Evolutionary conservation across 2,888 invertebrate genomes (phyloP), one percentile per base, ranked within the genome.

Genomic region (Campoplex capitator): DNA sequence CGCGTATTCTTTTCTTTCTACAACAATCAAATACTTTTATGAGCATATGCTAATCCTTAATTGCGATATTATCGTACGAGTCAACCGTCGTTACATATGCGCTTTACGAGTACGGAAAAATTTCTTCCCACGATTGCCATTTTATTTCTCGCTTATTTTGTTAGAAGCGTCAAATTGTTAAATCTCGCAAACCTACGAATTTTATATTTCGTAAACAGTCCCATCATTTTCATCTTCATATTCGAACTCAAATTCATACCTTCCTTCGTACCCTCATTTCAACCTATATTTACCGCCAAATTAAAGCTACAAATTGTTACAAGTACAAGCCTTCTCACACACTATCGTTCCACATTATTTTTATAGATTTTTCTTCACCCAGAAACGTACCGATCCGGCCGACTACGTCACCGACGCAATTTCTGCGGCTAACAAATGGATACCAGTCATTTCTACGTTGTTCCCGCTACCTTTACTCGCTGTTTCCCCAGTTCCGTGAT

Each of bases 401-500:
- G 62, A 62, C 71, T 45, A 6, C 58, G 73, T 48, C 74, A 70
- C 79, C 58, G 76, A 68, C 70, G 54, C 42, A 65, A 76, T 71
- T 84, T 51, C 75, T 76, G 23, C 48, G 51, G 58, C 54, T 51
- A 78, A 16, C 58, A 54, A 73, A 45, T 65, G 73, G 28, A 73
- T 70, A 45, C 62, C 45, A 70, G 48, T 38, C 71, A 70, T 56
- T 78, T 56, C 35, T 68, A 16, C 23, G 67, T 62, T 65, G 67
- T 62, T 65, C 28, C 76, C 62, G 68, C 32, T 73, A 8, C 18
- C 38, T 65, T 51, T 35, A 32, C 51, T 23, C 2, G 62, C 16
- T 11, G 13, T 62, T n/a, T 38, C 38, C 54, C 58, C 45, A 35
- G 86, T 86, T 86, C 86, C 86, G 86, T 75, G 76, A 74, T 81